These are phyloP conservation scores for Muscidifurax raptorellus DNA, from an alignment of 1,140 invertebrate genomes.

Conservation along the genomic window DNA sequence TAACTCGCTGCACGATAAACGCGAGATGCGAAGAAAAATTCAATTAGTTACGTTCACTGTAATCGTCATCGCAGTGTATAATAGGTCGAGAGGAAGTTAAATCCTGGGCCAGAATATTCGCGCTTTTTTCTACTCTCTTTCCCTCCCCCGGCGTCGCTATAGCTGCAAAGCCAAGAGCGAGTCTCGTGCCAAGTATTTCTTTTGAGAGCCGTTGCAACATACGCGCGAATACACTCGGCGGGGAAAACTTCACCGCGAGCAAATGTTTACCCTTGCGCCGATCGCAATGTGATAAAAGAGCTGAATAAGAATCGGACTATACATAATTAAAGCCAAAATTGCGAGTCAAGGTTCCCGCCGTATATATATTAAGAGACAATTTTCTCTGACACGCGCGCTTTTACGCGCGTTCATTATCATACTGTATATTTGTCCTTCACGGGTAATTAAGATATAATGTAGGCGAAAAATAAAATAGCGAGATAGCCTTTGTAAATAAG, in stretches of 20 bases:
- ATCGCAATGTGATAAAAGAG: constrained; percentile 14
- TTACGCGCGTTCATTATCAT: background rate
- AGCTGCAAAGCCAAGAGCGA: background rate
- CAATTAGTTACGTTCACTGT: no score
- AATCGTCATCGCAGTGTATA: no score
- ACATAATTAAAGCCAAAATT: background rate
- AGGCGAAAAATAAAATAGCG: background rate
- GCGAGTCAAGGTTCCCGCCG: background rate
- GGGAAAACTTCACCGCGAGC: background rate
- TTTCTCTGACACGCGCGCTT: background rate
- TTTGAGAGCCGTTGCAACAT: constrained; percentile 1
- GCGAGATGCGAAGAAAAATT: background rate
- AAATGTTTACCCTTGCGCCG: constrained; percentile 27
- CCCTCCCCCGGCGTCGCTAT: background rate
- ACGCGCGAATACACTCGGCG: background rate
- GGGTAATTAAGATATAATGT: background rate
- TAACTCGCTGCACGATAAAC: no score
- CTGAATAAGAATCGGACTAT: background rate
- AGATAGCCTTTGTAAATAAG: background rate
- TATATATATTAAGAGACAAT: background rate
- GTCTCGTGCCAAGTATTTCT: constrained; percentile 39
- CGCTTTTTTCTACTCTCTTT: background rate
- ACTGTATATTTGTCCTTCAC: background rate
- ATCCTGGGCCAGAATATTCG: constrained; percentile 37
- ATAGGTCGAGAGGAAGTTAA: constrained; percentile 53